These are phyloP conservation scores for Omphaloscelis lunosa DNA, from an alignment of 2,888 invertebrate genomes.

Conservation along the genomic window DNA sequence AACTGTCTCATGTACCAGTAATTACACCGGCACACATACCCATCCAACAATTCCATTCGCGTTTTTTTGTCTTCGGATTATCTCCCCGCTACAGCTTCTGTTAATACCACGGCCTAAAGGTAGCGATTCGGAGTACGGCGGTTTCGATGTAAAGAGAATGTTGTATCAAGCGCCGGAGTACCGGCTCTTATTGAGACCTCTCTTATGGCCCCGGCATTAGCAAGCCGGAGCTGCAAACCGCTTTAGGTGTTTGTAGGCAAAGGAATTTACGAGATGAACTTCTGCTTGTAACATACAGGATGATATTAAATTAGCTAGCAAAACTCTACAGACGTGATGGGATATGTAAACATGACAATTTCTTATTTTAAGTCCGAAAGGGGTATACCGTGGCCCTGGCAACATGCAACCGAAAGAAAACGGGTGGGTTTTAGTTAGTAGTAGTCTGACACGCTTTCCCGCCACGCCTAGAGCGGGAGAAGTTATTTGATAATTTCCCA, in stretches of 20 bases:
- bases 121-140: constrained; percentile 38
- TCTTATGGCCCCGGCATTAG: constrained; percentile 44
- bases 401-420: too few relatives aligned
- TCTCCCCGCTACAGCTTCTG: constrained; percentile 20
- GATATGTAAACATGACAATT: too few relatives aligned
- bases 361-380: too few relatives aligned
- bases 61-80: too few relatives aligned
- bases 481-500: too few relatives aligned
- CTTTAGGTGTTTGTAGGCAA: constrained; percentile 1
- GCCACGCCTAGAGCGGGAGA: too few relatives aligned
- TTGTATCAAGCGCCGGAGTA: constrained; percentile 55
- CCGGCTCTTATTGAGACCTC: constrained; percentile 42
- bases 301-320: too few relatives aligned
- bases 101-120: constrained; percentile 58
- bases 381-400: too few relatives aligned
- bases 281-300: not conserved
- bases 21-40: not conserved
- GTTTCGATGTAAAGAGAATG: constrained; percentile 65
- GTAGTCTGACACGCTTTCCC: too few relatives aligned
- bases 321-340: too few relatives aligned
- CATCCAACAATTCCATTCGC: not conserved
- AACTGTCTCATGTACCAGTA: not conserved
- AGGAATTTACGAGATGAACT: not conserved
- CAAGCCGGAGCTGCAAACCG: constrained; percentile 16
- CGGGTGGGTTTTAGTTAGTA: too few relatives aligned